Evolutionary conservation across 2,888 invertebrate species (phyloP).

Genomic region (Pimpla rufipes): DNA sequence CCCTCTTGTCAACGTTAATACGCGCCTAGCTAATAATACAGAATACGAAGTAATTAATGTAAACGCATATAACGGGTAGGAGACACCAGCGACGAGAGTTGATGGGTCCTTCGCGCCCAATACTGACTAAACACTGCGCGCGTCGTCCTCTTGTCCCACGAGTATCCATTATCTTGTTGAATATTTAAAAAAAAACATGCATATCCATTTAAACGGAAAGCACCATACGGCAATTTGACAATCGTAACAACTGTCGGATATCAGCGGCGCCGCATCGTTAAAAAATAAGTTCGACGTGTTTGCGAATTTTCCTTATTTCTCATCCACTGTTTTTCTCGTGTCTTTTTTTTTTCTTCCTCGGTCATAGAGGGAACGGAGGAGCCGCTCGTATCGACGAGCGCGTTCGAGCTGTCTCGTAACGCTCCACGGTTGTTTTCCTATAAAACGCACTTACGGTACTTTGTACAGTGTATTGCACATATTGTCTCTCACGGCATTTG

Average conservation of each 20-base stretch:
- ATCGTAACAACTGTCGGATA: too few relatives aligned
- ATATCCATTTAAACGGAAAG: too few relatives aligned
- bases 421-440: slow-evolving; percentile 44
- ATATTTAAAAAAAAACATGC: too few relatives aligned
- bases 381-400: slow-evolving; percentile 20
- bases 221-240: background rate
- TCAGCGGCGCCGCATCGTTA: background rate
- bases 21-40: background rate
- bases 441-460: slow-evolving; percentile 82
- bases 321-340: background rate
- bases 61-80: slow-evolving; percentile 43
- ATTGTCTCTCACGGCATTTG: slow-evolving; percentile 77
- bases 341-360: background rate
- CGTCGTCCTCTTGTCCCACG: background rate
- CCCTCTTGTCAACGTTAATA: background rate
- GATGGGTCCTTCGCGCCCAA: slow-evolving; percentile 51
- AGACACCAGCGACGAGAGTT: slow-evolving; percentile 51
- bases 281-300: background rate
- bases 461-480: slow-evolving; percentile 85
- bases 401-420: slow-evolving; percentile 42
- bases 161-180: too few relatives aligned
- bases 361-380: background rate
- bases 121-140: slow-evolving; percentile 58
- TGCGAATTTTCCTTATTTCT: background rate
- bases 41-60: slow-evolving; percentile 32